A percentile compares a stretch with the other conserved stretches of the same genome.
Evolutionary conservation across 2,888 invertebrate species (phyloP).

Genomic region (Nudaria mundana): DNA sequence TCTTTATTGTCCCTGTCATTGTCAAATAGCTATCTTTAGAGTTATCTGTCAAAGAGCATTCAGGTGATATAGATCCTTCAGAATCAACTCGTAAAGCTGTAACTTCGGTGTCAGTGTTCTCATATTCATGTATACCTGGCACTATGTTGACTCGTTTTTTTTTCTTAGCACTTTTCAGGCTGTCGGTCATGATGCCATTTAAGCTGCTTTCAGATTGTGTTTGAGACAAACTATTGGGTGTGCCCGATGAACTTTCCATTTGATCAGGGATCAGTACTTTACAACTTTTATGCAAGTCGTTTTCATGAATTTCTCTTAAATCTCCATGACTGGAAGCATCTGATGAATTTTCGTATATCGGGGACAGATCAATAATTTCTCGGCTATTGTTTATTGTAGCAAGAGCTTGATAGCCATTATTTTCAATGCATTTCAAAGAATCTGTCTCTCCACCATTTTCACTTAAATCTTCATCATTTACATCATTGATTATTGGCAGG

Average conservation of each 20-base stretch:
- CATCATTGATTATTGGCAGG: conserved; percentile 70
- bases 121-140: conserved; percentile 70
- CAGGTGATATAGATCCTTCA: conserved; percentile 77
- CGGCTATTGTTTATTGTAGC: conserved; percentile 59
- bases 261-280: conserved; percentile 58
- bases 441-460: conserved; percentile 42
- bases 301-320: conserved; percentile 57
- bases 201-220: conserved; percentile 76
- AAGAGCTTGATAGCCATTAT: conserved; percentile 68
- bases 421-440: conserved; percentile 44
- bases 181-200: conserved; percentile 68
- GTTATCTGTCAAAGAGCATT: conserved; percentile 77
- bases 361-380: conserved; percentile 73
- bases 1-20: conserved; percentile 87
- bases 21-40: conserved; percentile 83
- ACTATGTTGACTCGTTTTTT: conserved; percentile 84
- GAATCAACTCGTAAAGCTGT: conserved; percentile 64
- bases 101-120: conserved; percentile 66
- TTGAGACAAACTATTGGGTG: conserved; percentile 71
- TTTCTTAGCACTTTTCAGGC: conserved; percentile 70
- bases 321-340: conserved; percentile 77
- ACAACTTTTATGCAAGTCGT: conserved; percentile 60
- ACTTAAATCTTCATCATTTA: conserved; percentile 74
- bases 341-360: conserved; percentile 76
- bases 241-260: conserved; percentile 65